These are phyloP conservation scores for Caenorhabditis uteleia DNA, from an alignment of 2,888 invertebrate species.

Conservation along the genomic window DNA sequence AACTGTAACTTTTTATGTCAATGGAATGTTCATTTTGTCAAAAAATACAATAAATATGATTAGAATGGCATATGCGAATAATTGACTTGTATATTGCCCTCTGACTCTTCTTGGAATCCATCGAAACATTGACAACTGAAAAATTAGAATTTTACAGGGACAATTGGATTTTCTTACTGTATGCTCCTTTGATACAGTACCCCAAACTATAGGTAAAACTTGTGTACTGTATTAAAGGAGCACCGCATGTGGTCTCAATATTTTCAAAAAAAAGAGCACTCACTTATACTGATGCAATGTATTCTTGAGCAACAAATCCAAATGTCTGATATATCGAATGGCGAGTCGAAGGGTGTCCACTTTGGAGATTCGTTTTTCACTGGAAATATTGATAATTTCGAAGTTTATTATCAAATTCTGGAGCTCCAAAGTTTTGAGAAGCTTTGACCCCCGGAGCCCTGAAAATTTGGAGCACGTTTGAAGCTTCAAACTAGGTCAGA, in stretches of 20 bases:
- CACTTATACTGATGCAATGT: slow-evolving; percentile 40
- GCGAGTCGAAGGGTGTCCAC: slow-evolving; percentile 71
- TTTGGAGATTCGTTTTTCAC: slow-evolving; percentile 70
- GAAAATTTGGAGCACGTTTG: no score
- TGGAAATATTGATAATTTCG: slow-evolving; percentile 28
- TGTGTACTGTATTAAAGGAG: no score
- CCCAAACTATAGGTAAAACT: no score
- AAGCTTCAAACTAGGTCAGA: neutral
- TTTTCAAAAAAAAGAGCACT: neutral
- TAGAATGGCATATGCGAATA: slow-evolving; percentile 12
- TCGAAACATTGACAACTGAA: slow-evolving; percentile 50
- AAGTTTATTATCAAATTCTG: neutral
- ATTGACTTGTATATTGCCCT: slow-evolving; percentile 45
- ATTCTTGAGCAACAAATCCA: slow-evolving; percentile 57
- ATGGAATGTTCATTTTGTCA: neutral
- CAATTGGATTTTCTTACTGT: neutral
- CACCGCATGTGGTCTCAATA: neutral
- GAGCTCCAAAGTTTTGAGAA: no score
- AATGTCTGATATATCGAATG: slow-evolving; percentile 69
- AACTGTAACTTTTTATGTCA: no score
- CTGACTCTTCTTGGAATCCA: slow-evolving; percentile 54
- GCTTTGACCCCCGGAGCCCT: no score
- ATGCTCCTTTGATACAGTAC: no score
- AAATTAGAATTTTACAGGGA: neutral
- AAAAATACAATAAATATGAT: neutral